Evolutionary conservation across 2,888 invertebrate species (phyloP).

Genomic region (Agrochola lychnidis): DNA sequence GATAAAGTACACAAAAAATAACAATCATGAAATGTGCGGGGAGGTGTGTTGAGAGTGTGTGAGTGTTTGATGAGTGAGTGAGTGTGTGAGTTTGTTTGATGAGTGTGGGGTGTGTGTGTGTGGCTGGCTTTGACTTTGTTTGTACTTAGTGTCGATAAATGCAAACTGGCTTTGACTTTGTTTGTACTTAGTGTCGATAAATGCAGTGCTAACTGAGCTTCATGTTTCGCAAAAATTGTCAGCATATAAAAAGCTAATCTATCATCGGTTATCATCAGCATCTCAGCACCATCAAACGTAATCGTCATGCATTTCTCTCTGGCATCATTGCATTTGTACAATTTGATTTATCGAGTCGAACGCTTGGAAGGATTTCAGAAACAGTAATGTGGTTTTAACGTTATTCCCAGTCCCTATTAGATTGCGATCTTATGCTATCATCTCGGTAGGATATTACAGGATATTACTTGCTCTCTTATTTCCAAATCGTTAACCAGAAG

Average conservation of each 20-base stretch:
- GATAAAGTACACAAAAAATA: too few relatives aligned
- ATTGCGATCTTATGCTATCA: slow-evolving; percentile 31
- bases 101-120: too few relatives aligned
- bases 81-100: too few relatives aligned
- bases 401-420: slow-evolving; percentile 17
- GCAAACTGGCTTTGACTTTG: neutral
- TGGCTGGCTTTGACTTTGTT: neutral
- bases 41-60: too few relatives aligned
- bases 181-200: too few relatives aligned
- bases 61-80: too few relatives aligned
- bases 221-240: neutral
- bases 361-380: slow-evolving; percentile 9
- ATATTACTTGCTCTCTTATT: slow-evolving; percentile 51
- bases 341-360: slow-evolving; percentile 13
- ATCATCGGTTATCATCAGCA: neutral
- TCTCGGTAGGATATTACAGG: slow-evolving; percentile 44
- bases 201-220: neutral
- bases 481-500: slow-evolving; percentile 29
- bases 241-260: too few relatives aligned
- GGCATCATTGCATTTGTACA: neutral
- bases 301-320: neutral
- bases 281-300: neutral
- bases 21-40: too few relatives aligned
- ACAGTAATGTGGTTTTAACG: slow-evolving; percentile 34
- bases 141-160: neutral